Percentiles rank a stretch among this genome's conserved stretches.
phyloP scores from a whole-genome alignment of 2,113 vertebrate species.

The Siniperca chuatsi region DNA sequence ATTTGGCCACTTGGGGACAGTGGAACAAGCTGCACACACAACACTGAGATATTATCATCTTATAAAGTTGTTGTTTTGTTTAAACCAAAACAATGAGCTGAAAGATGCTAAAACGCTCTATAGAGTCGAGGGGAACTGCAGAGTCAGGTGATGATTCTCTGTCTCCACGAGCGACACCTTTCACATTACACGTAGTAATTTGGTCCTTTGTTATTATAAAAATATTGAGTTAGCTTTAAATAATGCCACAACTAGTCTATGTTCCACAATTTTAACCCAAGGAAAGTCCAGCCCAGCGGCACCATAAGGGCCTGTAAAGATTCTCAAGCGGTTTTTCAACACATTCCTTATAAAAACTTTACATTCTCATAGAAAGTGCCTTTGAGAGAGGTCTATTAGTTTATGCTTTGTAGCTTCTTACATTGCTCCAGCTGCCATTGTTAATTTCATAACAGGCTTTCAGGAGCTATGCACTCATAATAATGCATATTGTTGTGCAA shows the following conservation, averaged over 20 bases:
- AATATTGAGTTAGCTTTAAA: not conserved
- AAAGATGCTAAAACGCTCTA: not conserved
- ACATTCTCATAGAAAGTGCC: not conserved
- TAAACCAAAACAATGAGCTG: not conserved
- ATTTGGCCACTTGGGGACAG: not conserved
- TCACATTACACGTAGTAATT: not conserved
- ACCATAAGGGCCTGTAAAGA: not conserved
- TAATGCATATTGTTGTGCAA: slow-evolving; percentile 11
- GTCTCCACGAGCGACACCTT: not conserved
- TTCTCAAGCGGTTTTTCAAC: slow-evolving; percentile 10
- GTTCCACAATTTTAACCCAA: too few species aligned
- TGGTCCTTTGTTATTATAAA: not conserved
- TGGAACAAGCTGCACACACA: not conserved
- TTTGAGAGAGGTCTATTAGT: not conserved
- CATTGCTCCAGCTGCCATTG: slow-evolving; percentile 16
- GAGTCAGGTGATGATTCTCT: not conserved
- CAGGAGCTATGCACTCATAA: slow-evolving; percentile 18
- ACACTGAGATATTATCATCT: not conserved
- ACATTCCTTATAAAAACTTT: slow-evolving; percentile 22
- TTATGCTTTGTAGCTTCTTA: slow-evolving; percentile 10
- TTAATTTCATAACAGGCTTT: slow-evolving; percentile 42
- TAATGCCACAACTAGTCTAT: not conserved
- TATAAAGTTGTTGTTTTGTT: not conserved
- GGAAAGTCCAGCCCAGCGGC: not conserved
- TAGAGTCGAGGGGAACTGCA: not conserved